Evolutionary conservation across 2,888 invertebrate genomes (phyloP), one percentile per base, ranked within the genome.

Genomic region (Augochlorella aurata): DNA sequence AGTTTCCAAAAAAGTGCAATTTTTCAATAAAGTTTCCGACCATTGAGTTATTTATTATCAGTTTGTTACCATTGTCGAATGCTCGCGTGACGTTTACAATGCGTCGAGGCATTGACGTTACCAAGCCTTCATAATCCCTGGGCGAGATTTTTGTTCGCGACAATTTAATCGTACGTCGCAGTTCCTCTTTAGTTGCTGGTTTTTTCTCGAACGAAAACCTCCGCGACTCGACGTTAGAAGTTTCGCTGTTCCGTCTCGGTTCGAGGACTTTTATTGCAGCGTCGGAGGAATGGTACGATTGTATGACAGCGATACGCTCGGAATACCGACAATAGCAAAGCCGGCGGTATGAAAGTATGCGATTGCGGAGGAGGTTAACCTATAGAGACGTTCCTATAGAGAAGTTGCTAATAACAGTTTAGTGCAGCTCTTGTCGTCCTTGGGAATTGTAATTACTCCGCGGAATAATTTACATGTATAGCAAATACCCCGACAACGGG

Each of bases 401-500:
- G 76, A 81, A 83, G 81, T 85, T 85, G 66, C 63, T 81, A 81
- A 83, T 79, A 79, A 79, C 78, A 68, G 66, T 74, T 71, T 71
- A 16, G 63, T 18, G 74, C 58, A 9, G 63, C 44, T 61, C 58
- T 52, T 1, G 21, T 49, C 44, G 44, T 61, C 58, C 68, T 72
- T 58, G 66, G 65, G 71, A 71, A 80, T 76, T 54, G 77, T 83
- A 81, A 85, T 85, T 81, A 69, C 69, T 45, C 70, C 18, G 49
- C 12, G 69, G 68, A 85, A 76, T 83, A 81, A 81, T 78, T 83
- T 70, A 63, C 65, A 29, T 38, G 63, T 49, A 58, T 65, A 54
- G 58, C 8, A n/a, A 63, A 71, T 45, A 68, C 54, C 21, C 47
- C 68, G n/a, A 8, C 44, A 61, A 71, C 68, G 69, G 70, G 61